Conservation (phyloP, 2,113 vertebrate species). For the Bubalus kerabau region DNA sequence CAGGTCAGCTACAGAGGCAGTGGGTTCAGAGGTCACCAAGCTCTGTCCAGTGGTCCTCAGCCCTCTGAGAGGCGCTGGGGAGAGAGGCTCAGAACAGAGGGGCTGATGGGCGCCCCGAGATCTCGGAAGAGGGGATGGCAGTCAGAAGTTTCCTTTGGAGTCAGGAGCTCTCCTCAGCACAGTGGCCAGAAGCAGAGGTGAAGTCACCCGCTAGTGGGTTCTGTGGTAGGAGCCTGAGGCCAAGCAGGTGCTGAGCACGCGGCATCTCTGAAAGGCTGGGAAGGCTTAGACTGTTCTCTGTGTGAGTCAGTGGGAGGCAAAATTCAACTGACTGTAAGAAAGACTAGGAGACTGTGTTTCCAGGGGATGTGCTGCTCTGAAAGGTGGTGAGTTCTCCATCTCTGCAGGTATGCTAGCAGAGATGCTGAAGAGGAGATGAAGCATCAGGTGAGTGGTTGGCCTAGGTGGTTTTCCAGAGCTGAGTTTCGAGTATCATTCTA, state of each 20-base stretch:
- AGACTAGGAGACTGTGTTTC: neutral
- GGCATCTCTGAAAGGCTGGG: neutral
- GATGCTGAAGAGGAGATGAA: neutral
- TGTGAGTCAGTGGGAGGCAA: neutral
- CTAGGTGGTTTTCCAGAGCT: neutral
- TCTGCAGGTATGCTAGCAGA: neutral
- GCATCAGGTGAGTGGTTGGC: too few species aligned
- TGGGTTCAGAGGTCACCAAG: neutral
- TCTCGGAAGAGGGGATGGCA: neutral
- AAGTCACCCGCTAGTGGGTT: neutral
- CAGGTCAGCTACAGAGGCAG: neutral
- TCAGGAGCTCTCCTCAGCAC: neutral
- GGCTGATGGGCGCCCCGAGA: neutral
- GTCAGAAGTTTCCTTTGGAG: neutral
- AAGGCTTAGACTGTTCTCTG: neutral
- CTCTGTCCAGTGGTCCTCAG: neutral
- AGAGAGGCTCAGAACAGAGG: neutral
- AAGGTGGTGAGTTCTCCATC: neutral
- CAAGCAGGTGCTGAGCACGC: accelerated
- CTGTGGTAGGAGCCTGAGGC: accelerated
- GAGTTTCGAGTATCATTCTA: neutral
- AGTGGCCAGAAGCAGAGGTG: neutral
- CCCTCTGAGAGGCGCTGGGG: neutral
- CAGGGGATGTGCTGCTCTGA: neutral
- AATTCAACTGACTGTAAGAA: neutral